Percentiles rank a stretch among this genome's conserved stretches.
Conservation (phyloP, 1,140 invertebrate genomes). For the Caenorhabditis elegans region DNA sequence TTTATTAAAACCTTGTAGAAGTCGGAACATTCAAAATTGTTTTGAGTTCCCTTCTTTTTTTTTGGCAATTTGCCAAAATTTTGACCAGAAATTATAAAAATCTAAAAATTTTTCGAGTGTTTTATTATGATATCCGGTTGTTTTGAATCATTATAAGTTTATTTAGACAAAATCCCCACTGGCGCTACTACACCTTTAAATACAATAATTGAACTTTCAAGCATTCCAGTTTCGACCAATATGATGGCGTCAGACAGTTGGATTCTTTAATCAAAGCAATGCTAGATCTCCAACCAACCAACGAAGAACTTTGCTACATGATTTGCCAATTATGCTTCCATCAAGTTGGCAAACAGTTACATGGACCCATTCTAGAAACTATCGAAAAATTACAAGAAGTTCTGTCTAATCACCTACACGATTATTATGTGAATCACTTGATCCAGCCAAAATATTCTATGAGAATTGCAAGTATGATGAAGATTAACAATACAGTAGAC, state of each 20-base stretch:
- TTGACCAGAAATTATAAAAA: no score
- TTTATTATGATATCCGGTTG: no score
- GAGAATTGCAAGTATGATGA: background rate
- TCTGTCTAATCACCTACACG: background rate
- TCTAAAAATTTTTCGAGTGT: no score
- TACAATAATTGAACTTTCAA: background rate
- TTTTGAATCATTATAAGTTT: no score
- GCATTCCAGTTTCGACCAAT: background rate
- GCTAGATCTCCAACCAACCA: background rate
- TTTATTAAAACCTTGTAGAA: no score
- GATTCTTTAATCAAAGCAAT: background rate
- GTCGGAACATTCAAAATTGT: no score
- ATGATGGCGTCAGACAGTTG: background rate
- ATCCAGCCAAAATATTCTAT: background rate
- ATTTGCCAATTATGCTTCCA: background rate
- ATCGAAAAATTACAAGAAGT: background rate
- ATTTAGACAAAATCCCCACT: no score
- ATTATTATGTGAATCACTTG: background rate
- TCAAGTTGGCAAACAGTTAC: background rate
- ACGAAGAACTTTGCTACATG: background rate
- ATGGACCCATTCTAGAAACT: background rate
- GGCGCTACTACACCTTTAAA: no score
- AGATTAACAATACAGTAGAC: background rate
- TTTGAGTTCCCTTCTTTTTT: no score
- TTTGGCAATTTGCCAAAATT: no score